These are phyloP conservation scores for Ceyx cyanopectus DNA, from an alignment of 2,113 vertebrate genomes.

Conservation along the genomic window DNA sequence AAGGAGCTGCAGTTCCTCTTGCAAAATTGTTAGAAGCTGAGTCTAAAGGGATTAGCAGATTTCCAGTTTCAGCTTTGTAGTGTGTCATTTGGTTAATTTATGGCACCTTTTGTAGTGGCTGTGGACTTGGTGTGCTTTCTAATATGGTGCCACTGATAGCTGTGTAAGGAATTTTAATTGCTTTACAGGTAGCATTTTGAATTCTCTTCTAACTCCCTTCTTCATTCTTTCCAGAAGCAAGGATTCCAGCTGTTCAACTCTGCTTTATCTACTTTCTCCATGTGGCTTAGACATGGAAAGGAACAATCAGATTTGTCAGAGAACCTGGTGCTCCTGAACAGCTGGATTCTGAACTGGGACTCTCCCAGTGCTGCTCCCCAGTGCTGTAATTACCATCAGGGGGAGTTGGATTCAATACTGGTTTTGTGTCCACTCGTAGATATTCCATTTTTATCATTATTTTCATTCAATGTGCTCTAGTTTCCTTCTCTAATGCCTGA, in stretches of 20 bases:
- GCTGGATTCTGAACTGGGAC: too few relatives aligned
- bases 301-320: neutral
- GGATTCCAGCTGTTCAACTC: neutral
- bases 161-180: slow-evolving; percentile 36
- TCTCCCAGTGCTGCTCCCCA: too few relatives aligned
- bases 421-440: too few relatives aligned
- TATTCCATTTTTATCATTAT: too few relatives aligned
- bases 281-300: neutral
- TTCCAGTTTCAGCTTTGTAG: slow-evolving; percentile 54
- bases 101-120: slow-evolving; percentile 9
- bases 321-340: too few relatives aligned
- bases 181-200: slow-evolving; percentile 2
- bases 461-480: too few relatives aligned
- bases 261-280: neutral
- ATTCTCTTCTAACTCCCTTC: neutral
- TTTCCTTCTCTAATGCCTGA: too few relatives aligned
- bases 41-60: slow-evolving; percentile 63
- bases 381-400: too few relatives aligned
- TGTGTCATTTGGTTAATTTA: slow-evolving; percentile 63
- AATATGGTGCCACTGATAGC: neutral
- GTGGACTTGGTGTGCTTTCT: slow-evolving; percentile 1
- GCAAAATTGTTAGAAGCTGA: slow-evolving; percentile 36
- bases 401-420: too few relatives aligned
- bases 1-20: slow-evolving; percentile 29
- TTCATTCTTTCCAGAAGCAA: neutral